These are phyloP conservation scores for Norana najaformis DNA, from an alignment of 2,888 invertebrate species.

Conservation along the genomic window DNA sequence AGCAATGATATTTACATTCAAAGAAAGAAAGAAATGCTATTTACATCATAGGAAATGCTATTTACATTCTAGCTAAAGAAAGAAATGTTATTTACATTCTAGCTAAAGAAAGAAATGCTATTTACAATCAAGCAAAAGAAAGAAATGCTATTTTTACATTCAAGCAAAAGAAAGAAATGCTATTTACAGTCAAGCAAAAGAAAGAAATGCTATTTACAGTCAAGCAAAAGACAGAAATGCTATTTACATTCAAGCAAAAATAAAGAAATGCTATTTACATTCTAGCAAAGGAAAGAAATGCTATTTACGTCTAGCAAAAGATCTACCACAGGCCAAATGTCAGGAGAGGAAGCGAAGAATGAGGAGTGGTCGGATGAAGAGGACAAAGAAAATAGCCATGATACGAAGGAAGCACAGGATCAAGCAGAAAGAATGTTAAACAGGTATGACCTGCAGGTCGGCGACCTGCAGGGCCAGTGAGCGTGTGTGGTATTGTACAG, in stretches of 20 bases:
- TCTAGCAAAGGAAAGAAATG: too few species aligned
- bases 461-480: not conserved
- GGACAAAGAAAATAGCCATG: not conserved
- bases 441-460: not conserved
- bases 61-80: not conserved
- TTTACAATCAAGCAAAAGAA: not conserved
- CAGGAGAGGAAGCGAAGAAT: not conserved
- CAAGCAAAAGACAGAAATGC: not conserved
- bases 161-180: not conserved
- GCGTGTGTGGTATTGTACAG: not conserved
- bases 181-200: not conserved
- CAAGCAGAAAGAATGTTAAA: not conserved
- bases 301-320: too few species aligned
- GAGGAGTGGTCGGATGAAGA: not conserved
- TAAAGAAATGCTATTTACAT: not conserved
- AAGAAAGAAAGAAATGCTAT: not conserved
- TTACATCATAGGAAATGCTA: not conserved
- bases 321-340: not conserved
- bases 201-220: not conserved
- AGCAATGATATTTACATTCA: not conserved
- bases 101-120: not conserved
- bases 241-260: not conserved
- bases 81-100: slow-evolving; percentile 3
- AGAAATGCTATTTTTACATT: slow-evolving; percentile 13
- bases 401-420: not conserved